Percentiles rank a stretch among this genome's conserved stretches.
Conservation (phyloP, 2,113 vertebrate genomes). For the Coptodon bakossiorum region DNA sequence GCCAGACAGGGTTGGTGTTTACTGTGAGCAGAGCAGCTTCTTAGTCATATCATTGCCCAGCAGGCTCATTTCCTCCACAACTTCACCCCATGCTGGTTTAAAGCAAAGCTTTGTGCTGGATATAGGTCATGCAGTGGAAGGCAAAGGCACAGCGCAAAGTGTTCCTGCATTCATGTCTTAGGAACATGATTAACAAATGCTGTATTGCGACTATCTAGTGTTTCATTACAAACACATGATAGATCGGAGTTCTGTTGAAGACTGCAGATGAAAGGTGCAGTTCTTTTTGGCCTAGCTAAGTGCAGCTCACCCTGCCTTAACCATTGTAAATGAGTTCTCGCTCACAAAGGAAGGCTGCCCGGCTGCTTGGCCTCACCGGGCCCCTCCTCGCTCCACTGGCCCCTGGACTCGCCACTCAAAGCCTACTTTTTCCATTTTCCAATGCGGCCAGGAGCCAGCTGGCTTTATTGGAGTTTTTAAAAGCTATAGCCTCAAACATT, state of each 20-base stretch:
- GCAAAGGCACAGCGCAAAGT: background rate
- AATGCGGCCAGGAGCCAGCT: constrained; percentile 29
- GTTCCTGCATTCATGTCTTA: background rate
- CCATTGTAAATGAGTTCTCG: constrained; percentile 39
- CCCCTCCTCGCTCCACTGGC: constrained; percentile 36
- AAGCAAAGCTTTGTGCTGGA: background rate
- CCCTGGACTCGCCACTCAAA: constrained; percentile 31
- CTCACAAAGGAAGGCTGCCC: constrained; percentile 12
- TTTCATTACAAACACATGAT: constrained; percentile 24
- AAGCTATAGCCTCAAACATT: constrained; percentile 48
- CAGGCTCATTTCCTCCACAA: constrained; percentile 27
- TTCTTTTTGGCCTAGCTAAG: background rate
- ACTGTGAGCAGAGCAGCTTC: constrained; percentile 2
- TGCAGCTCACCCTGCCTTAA: constrained; percentile 18
- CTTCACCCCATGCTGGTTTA: constrained; percentile 15
- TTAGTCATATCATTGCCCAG: constrained; percentile 24
- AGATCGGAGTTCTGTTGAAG: background rate
- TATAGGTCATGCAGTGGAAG: background rate
- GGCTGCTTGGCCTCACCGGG: constrained; percentile 1
- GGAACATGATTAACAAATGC: constrained; percentile 30
- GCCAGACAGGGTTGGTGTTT: constrained; percentile 22
- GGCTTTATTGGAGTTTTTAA: constrained; percentile 49
- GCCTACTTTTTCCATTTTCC: constrained; percentile 43
- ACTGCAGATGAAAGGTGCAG: constrained; percentile 19
- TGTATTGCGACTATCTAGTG: background rate